A percentile compares a stretch with the other conserved stretches of the same genome.
These are phyloP conservation scores for Aulostomus chinensis DNA, from an alignment of 2,797 vertebrate genomes.

Conservation along the genomic window DNA sequence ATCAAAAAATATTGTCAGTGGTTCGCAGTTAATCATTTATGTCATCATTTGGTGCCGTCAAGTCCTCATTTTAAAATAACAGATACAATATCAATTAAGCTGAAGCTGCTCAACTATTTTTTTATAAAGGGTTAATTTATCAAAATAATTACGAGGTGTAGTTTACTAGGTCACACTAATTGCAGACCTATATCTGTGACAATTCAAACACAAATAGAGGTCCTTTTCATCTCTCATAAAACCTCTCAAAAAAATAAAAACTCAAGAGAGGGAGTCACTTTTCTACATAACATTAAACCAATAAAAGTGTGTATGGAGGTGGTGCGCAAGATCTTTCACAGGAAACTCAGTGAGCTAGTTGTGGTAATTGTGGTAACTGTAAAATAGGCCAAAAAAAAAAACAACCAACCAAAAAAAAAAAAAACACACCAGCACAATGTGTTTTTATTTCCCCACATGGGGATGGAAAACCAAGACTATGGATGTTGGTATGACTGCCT, in stretches of 20 bases:
- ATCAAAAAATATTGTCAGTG: too few species aligned
- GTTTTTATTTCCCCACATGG: slow-evolving; percentile 10
- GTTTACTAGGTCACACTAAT: slow-evolving; percentile 22
- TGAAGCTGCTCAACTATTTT: too few species aligned
- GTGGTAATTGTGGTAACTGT: slow-evolving; percentile 11
- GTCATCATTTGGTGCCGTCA: too few species aligned
- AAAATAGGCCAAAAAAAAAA: too few species aligned
- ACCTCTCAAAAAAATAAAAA: slow-evolving; percentile 7
- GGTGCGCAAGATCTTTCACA: slow-evolving; percentile 10
- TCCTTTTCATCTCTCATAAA: slow-evolving; percentile 4
- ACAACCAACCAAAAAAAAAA: slow-evolving; percentile 12
- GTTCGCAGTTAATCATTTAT: too few species aligned
- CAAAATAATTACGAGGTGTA: too few species aligned
- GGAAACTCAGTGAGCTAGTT: slow-evolving; percentile 16
- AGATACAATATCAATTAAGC: too few species aligned
- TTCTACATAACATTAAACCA: slow-evolving; percentile 2
- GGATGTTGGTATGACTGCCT: not conserved
- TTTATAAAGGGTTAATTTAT: too few species aligned
- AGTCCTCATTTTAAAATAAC: too few species aligned
- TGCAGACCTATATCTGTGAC: slow-evolving; percentile 10
- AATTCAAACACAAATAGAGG: slow-evolving; percentile 17
- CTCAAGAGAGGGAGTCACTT: slow-evolving; percentile 1
- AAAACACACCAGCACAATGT: slow-evolving; percentile 4
- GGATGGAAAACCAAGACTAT: not conserved
- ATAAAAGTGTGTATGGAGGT: slow-evolving; percentile 6